Percentiles rank a stretch among this genome's conserved stretches.
These are phyloP conservation scores for Entelurus aequoreus DNA, from an alignment of 2,113 vertebrate species.

Conservation along the genomic window DNA sequence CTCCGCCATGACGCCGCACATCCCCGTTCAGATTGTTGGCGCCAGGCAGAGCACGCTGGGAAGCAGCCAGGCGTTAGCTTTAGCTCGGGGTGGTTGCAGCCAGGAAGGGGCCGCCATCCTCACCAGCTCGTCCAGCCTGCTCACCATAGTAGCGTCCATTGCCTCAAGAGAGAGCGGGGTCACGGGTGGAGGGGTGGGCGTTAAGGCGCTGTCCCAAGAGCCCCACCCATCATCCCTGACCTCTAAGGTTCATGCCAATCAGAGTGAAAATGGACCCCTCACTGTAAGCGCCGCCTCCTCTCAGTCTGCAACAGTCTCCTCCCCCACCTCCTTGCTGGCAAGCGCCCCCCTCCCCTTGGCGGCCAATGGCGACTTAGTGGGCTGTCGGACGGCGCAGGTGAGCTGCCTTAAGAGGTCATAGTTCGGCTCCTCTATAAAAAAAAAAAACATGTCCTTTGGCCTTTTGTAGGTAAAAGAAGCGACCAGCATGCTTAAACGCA, in stretches of 20 bases:
- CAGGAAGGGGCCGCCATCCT: constrained; percentile 49
- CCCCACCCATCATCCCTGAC: constrained; percentile 51
- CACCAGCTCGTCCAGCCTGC: constrained; percentile 63
- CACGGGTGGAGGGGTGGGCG: constrained; percentile 60
- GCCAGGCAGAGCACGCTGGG: constrained; percentile 83
- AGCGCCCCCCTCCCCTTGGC: constrained; percentile 26
- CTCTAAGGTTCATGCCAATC: constrained; percentile 51
- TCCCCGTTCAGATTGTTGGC: constrained; percentile 91
- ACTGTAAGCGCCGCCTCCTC: constrained; percentile 27
- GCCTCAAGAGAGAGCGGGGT: constrained; percentile 55
- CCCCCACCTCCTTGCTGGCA: constrained; percentile 18
- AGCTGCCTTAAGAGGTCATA: constrained; percentile 6
- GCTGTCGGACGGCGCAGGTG: constrained; percentile 51
- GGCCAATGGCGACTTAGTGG: constrained; percentile 44
- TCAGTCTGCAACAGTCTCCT: constrained; percentile 13
- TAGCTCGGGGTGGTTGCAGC: constrained; percentile 68
- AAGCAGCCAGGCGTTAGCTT: constrained; percentile 81
- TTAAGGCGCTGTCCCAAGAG: constrained; percentile 67
- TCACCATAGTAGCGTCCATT: constrained; percentile 67
- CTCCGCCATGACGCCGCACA: constrained; percentile 74
- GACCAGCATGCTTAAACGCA: constrained; percentile 60
- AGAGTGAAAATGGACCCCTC: constrained; percentile 33
- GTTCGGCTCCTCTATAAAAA: not conserved
- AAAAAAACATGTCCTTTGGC: not conserved
- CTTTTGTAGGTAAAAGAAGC: constrained; percentile 55